Evolutionary conservation across 2,888 invertebrate species (phyloP).

Genomic region (Tinea pellionella): DNA sequence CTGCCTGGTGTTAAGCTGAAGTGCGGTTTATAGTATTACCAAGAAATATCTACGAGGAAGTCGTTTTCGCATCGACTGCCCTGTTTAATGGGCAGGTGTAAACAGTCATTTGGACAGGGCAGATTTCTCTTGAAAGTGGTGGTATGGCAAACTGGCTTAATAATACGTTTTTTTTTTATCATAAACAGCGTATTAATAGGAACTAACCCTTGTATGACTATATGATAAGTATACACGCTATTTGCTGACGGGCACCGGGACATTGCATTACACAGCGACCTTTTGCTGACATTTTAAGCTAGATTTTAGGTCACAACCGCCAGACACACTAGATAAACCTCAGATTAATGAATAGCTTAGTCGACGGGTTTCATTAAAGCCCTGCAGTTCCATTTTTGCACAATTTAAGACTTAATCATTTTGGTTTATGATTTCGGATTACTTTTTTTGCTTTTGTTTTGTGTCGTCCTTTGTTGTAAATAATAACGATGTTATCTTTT

Average conservation of each 20-base stretch:
- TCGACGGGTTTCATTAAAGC: neutral
- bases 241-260: constrained; percentile 2
- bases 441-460: neutral
- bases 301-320: constrained; percentile 31
- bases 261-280: constrained; percentile 20
- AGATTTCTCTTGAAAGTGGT: too few relatives aligned
- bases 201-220: neutral
- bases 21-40: too few relatives aligned
- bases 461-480: neutral
- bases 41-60: too few relatives aligned
- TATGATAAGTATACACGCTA: neutral
- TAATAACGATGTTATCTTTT: too few relatives aligned
- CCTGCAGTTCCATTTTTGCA: neutral
- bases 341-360: constrained; percentile 3
- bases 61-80: too few relatives aligned
- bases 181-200: neutral
- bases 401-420: neutral
- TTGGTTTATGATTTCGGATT: neutral
- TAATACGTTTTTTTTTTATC: too few relatives aligned
- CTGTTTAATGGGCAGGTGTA: too few relatives aligned
- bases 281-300: constrained; percentile 34
- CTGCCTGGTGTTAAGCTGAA: too few relatives aligned
- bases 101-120: too few relatives aligned
- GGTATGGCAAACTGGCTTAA: too few relatives aligned
- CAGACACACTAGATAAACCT: constrained; percentile 26